These are phyloP conservation scores for Theonella swinhoei DNA, from an alignment of 37 sponge, comb jelly and placozoan genomes.

Conservation along the genomic window DNA sequence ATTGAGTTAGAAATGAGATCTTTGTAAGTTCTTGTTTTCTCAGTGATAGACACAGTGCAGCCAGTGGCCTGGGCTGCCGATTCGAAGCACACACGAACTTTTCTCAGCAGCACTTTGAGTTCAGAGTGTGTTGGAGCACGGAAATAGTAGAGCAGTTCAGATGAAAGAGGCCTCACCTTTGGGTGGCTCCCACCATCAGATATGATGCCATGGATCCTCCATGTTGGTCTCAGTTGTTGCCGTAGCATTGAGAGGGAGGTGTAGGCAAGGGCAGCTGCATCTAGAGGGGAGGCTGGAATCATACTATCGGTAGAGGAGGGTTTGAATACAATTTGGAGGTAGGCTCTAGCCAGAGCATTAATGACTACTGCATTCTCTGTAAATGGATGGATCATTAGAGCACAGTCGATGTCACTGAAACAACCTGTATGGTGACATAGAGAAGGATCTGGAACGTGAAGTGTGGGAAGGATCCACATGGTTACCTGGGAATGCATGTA, in stretches of 20 bases:
- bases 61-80: slow-evolving; percentile 82
- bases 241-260: slow-evolving; percentile 78
- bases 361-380: slow-evolving; percentile 7
- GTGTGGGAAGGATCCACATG: no score
- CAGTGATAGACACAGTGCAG: slow-evolving; percentile 55
- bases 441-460: no score
- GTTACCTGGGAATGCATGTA: no score
- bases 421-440: no score
- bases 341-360: slow-evolving; percentile 31
- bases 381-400: slow-evolving; percentile 93
- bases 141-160: slow-evolving; percentile 47
- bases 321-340: slow-evolving; percentile 36
- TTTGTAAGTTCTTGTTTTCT: slow-evolving; percentile 20
- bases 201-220: slow-evolving; percentile 89
- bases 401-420: slow-evolving; percentile 84
- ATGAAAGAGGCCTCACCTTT: slow-evolving; percentile 81
- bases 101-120: slow-evolving; percentile 45
- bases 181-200: slow-evolving; percentile 82
- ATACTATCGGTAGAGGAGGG: no score
- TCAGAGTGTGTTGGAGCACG: slow-evolving; percentile 68
- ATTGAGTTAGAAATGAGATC: slow-evolving; percentile 57
- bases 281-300: slow-evolving; percentile 89
- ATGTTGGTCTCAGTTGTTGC: slow-evolving; percentile 89
- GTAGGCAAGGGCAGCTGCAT: slow-evolving; percentile 94
- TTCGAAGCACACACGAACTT: slow-evolving; percentile 57